Percentiles rank a stretch among this genome's conserved stretches.
phyloP scores from a whole-genome alignment of 2,113 vertebrate genomes.

The Phalacrocorax pelagicus region DNA sequence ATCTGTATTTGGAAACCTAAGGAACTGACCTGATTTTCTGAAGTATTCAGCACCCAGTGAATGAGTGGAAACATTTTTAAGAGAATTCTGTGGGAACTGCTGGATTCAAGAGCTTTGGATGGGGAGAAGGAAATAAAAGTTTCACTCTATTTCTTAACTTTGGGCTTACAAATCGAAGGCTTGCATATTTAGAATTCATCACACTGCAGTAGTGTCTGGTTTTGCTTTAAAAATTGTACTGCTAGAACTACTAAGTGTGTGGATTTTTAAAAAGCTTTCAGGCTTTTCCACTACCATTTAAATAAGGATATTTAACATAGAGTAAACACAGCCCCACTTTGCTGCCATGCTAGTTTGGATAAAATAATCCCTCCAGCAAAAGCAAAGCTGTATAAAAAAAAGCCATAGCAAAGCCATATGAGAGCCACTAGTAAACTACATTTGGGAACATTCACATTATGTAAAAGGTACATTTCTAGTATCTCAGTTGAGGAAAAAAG shows the following conservation, averaged over 20 bases:
- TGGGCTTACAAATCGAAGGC: background rate
- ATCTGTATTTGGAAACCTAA: constrained; percentile 47
- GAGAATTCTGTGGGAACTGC: background rate
- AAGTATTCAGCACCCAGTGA: constrained; percentile 11
- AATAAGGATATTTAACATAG: background rate
- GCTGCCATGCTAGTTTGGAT: background rate
- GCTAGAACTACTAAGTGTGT: background rate
- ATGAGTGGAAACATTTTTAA: constrained; percentile 29
- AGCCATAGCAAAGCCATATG: background rate
- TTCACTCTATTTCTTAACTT: constrained; percentile 4
- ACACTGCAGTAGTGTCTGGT: background rate
- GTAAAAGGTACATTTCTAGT: background rate
- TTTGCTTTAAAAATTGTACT: background rate
- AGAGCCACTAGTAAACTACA: background rate
- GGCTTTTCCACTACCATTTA: background rate
- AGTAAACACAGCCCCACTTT: background rate
- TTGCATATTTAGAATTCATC: background rate
- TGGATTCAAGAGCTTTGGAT: background rate
- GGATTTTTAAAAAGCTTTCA: background rate
- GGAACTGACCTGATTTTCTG: constrained; percentile 56
- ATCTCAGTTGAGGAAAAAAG: background rate
- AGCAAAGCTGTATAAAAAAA: background rate
- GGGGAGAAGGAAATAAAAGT: background rate
- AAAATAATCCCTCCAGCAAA: background rate
- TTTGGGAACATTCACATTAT: background rate